Evolutionary conservation across 2,113 vertebrate genomes (phyloP).

Genomic region (Mungos mungo): DNA sequence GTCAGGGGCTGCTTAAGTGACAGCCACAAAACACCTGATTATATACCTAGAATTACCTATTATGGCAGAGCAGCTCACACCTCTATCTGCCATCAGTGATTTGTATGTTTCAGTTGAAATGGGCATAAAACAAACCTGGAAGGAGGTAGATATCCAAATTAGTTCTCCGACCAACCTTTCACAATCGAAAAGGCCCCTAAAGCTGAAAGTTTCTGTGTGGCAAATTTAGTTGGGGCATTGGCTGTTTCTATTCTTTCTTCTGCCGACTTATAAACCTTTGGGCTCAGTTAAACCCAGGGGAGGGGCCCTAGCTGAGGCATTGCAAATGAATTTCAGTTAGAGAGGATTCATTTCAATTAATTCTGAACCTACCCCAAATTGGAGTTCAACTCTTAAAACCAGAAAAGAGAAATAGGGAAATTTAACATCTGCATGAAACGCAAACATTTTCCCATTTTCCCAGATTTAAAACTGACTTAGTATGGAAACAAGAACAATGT

Average conservation of each 20-base stretch:
- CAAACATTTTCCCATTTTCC: not conserved
- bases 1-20: constrained; percentile 81
- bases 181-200: not conserved
- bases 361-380: constrained; percentile 9
- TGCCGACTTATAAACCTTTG: not conserved
- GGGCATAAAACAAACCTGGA: constrained; percentile 71
- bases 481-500: not conserved
- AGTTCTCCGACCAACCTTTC: constrained; percentile 49
- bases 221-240: constrained; percentile 6
- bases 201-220: constrained; percentile 28
- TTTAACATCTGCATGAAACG: not conserved
- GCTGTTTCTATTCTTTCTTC: not conserved
- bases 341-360: not conserved
- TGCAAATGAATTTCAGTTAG: constrained; percentile 23
- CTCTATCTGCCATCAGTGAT: constrained; percentile 73
- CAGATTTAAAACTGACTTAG: constrained; percentile 44
- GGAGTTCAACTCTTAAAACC: not conserved
- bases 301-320: not conserved
- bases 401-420: constrained; percentile 13
- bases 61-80: constrained; percentile 31
- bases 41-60: constrained; percentile 76
- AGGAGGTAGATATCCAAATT: constrained; percentile 71
- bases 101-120: constrained; percentile 38
- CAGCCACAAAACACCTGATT: constrained; percentile 77
- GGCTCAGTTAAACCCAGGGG: not conserved